Evolutionary conservation across 1,140 invertebrate genomes (phyloP), one percentile per base, ranked within the genome.

Genomic region (Anoplophora glabripennis): DNA sequence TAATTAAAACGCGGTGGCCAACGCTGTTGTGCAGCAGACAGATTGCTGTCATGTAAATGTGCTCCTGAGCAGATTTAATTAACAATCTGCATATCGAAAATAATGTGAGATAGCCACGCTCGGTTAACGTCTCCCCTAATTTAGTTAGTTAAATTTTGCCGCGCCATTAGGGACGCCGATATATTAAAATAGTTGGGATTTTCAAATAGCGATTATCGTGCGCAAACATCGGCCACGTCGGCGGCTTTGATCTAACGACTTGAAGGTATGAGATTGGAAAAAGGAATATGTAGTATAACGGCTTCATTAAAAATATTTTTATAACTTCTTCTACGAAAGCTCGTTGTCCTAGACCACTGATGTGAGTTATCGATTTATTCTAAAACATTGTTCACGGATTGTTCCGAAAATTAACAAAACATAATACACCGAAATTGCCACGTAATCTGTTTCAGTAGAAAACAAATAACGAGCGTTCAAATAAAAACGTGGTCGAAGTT

Each of bases 11-110:
- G 51, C 63, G 52, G 62, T 56, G 65, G 65, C 59, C 64, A 48
- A 57, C 64, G 46, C 61, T 49, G 67, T 64, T 62, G 64, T 69
- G 69, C 64, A 65, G 58, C 64, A 72, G 72, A 74, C 72, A 74
- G 72, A 74, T 74, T 72, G 72, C 72, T 73, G 72, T 74, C 72
- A 74, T 74, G 72, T 74, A 74, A 74, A 73, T 73, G 72, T 72
- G 71, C 67, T 71, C 64, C 67, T 64, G 63, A 65, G 64, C 72
- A 64, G 68, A 72, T 74, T 74, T 72, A 74, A 74, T 74, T 74
- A 74, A 74, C 72, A 74, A 74, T 72, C 71, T 72, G 70, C 72
- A 72, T 74, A 74, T 74, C 70, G 72, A 74, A 72, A 74, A 74
- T 74, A 72, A 72, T 71, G 61, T 62, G 63, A 65, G 69, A 70